Conservation (phyloP, 1,140 invertebrate species). For the Steinernema feltiae region DNA sequence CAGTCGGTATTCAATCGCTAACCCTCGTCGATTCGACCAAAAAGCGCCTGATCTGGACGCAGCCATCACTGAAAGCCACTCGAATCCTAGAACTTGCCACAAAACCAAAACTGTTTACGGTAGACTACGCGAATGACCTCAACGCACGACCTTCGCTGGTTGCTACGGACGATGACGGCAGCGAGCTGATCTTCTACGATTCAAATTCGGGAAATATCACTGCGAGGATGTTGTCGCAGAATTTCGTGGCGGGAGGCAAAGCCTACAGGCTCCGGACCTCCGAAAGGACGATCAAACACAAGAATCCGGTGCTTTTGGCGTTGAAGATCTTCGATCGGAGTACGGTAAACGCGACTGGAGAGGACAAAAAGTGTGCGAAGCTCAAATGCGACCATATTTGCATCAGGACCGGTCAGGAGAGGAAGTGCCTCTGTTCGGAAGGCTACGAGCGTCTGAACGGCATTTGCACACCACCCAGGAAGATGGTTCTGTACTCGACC, state of each 20-base stretch:
- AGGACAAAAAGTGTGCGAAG: conserved; percentile 6
- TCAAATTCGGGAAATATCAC: neutral
- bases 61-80: neutral
- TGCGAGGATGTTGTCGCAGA: neutral
- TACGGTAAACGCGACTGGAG: neutral
- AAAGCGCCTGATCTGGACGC: neutral
- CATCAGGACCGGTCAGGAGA: neutral
- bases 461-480: neutral
- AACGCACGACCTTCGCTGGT: neutral
- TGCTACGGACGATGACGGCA: neutral
- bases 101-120: neutral
- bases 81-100: neutral
- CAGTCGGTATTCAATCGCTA: neutral
- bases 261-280: neutral
- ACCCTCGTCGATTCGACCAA: neutral
- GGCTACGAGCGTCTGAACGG: neutral
- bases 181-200: neutral
- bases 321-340: neutral
- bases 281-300: neutral
- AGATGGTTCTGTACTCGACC: neutral
- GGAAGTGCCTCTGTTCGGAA: conserved; percentile 9
- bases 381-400: neutral
- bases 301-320: neutral
- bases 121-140: neutral
- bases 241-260: neutral